Base-by-base conservation (phyloP, 2,797 vertebrate genomes). In the Phrynocephalus vlangalii region DNA sequence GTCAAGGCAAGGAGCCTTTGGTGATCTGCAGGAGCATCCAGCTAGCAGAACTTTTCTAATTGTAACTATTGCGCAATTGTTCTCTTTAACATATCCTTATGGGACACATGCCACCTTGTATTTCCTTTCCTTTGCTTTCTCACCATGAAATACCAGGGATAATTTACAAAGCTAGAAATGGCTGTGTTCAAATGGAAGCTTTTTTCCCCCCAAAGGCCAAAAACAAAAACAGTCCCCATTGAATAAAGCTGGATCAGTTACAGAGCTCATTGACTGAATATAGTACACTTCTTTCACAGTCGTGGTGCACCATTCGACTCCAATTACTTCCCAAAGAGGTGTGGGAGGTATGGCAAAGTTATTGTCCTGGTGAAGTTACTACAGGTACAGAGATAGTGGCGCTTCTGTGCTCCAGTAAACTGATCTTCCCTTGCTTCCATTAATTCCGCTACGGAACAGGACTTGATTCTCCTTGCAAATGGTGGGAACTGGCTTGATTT, bases 351-450 rank as follows among this genome's bases (percentile, higher is more conserved):
- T 87, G 95, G 94, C 90, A 85, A 94, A 92, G 88, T 87, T 92
- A 84, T 79, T 91, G 79, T 86, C 52, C 91, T 90, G 91, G 90
- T 93, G 94, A 94, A 90, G 84, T 87, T 92, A 91, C 92, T 90
- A 33, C 85, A 92, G 90, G 93, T 86, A 90, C 76, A 16, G 76
- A 86, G 91, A 97, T 94, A 97, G 96, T 95, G 94, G 94, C 81
- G 82, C 84, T 92, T 95, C 94, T 97, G 96, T 97, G 88, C 88
- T 94, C 10, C 76, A 30, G 97, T 94, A 96, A 97, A 83, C 1
- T 67, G 95, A 97, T 96, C 96, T 76, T 87, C 75, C 90, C 33
- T 3, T 84, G 91, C 38, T 94, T 87, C 94, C 94, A 70, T 95
- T 91, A 94, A 95, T 89, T 92, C 90, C 83, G 88, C 93, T n/a